phyloP scores from a whole-genome alignment of 2,797 vertebrate species.

The Hyperoplus immaculatus region DNA sequence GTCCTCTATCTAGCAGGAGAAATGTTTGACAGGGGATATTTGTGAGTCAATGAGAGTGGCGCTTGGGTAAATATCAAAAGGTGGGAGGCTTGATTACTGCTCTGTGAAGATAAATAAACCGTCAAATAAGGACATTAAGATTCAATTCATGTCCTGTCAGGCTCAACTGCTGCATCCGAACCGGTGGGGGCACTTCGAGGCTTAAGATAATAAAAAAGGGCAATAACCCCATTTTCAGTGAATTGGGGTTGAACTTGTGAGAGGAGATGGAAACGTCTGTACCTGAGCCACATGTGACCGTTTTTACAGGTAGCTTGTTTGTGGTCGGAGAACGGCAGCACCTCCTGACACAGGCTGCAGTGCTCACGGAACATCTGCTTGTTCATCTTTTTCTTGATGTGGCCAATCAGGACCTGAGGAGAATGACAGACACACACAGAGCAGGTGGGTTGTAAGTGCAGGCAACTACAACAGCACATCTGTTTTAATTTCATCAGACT shows the following conservation, averaged over 20 bases:
- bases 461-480: background rate
- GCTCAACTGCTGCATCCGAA: conserved; percentile 27
- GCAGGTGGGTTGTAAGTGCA: conserved; percentile 3
- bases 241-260: conserved; percentile 13
- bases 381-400: conserved; percentile 97
- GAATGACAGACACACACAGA: background rate
- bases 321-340: conserved; percentile 93
- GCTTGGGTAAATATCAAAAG: conserved; percentile 81
- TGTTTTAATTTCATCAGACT: background rate
- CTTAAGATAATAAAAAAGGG: conserved; percentile 41
- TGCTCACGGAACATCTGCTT: conserved; percentile 95
- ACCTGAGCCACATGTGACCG: conserved; percentile 98
- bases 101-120: conserved; percentile 72
- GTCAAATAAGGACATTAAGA: conserved; percentile 60
- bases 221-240: conserved; percentile 4
- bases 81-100: conserved; percentile 74
- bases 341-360: conserved; percentile 93
- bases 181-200: background rate
- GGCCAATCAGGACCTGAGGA: conserved; percentile 94
- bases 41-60: conserved; percentile 56
- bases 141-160: conserved; percentile 57
- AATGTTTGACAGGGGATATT: conserved; percentile 65
- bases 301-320: conserved; percentile 91
- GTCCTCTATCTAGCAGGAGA: conserved; percentile 29
- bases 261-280: conserved; percentile 28